These are phyloP conservation scores for Eristalis intricaria DNA, from an alignment of 2,888 invertebrate species.

Conservation along the genomic window DNA sequence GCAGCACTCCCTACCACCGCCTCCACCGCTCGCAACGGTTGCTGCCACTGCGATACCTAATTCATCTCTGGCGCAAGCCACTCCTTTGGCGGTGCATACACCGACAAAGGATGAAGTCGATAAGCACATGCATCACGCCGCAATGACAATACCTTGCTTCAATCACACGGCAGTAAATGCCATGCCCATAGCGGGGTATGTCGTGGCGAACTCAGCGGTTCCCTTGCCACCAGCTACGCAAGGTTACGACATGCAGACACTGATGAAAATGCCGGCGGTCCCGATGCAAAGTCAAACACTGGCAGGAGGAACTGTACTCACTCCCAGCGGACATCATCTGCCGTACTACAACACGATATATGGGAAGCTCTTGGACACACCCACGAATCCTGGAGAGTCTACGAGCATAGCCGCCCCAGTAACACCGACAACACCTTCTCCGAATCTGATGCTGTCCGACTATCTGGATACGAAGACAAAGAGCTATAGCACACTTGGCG, in stretches of 20 bases:
- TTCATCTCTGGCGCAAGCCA: background rate
- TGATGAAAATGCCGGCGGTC: constrained; percentile 60
- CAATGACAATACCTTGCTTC: constrained; percentile 73
- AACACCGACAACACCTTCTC: constrained; percentile 75
- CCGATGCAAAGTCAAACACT: constrained; percentile 28
- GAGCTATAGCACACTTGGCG: constrained; percentile 75
- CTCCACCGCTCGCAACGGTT: background rate
- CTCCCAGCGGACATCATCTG: constrained; percentile 72
- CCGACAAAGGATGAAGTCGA: constrained; percentile 53
- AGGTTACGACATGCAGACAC: constrained; percentile 65
- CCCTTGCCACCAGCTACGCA: constrained; percentile 74
- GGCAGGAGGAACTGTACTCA: constrained; percentile 28
- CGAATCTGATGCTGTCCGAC: constrained; percentile 77
- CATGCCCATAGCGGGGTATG: constrained; percentile 71
- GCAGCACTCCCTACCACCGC: constrained; percentile 1
- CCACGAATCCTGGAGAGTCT: constrained; percentile 73
- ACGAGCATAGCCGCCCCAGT: constrained; percentile 77
- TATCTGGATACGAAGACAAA: constrained; percentile 79
- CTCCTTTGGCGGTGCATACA: background rate
- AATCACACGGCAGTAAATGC: constrained; percentile 61
- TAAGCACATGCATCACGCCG: constrained; percentile 66
- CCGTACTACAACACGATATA: constrained; percentile 80
- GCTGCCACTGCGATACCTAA: background rate
- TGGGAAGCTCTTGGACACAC: constrained; percentile 82
- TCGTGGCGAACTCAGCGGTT: constrained; percentile 70